Base-by-base conservation (phyloP, 2,113 vertebrate species). In the Siphamia tubifer region DNA sequence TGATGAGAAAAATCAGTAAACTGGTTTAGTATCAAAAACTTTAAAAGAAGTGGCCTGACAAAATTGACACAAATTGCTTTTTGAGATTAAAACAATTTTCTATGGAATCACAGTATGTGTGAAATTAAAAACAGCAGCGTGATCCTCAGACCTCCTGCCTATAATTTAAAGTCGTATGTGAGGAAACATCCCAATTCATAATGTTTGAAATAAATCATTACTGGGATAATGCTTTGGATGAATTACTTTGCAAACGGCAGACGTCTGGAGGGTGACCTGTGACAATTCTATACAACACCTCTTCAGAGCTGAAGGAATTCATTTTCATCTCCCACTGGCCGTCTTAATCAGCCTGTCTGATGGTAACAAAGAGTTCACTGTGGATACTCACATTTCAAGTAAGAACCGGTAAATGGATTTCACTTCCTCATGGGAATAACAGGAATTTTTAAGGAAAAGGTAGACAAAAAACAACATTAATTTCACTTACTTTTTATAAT, bases 241-340 rank as follows among this genome's bases (percentile, higher is more conserved):
- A 92, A 94, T 94, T 92, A 91, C 89, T 90, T 86, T 86, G 88
- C 92, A 81, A 75, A 89, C 44, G 48, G 42, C 62, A 68, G 82
- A 68, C 44, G 73, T 77, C 83, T 70, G 48, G 74, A 82, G 85
- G 82, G 79, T 92, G 92, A 94, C 90, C 93, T 82, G 80, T 76
- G 86, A 77, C 86, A 91, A 90, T 89, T 85, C 83, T 78, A 90
- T 76, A 81, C 82, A 76, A 90, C 82, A 89, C 63, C 66, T 87
- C 75, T 62, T 45, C 63, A 65, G 86, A 91, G 75, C 80, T 82
- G 70, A 69, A 87, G 84, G 83, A 93, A 94, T 94, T 93, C 89
- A 92, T 94, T 93, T 93, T 92, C 91, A 92, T 94, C 90, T 90
- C 79, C 75, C 74, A 79, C 11, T 79, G 83, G 82, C 84, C 79